These are phyloP conservation scores for Oenanthe oenanthe DNA, from an alignment of 2,113 vertebrate species.

Conservation along the genomic window DNA sequence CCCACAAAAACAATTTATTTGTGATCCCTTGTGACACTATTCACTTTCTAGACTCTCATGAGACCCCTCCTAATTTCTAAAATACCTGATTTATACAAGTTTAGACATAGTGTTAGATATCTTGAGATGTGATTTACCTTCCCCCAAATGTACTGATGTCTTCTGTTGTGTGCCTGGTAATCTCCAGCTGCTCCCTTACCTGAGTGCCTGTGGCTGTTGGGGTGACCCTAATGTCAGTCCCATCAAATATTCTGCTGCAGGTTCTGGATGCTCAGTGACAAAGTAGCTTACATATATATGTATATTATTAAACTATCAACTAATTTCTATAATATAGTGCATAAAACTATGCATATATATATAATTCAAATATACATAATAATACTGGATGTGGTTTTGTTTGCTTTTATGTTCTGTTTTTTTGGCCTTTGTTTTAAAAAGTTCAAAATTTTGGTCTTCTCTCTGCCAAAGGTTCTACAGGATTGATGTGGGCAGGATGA, in stretches of 20 bases:
- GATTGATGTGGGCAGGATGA: not conserved
- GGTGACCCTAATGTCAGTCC: not conserved
- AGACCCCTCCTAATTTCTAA: not conserved
- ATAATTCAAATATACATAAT: not conserved
- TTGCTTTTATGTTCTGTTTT: not conserved
- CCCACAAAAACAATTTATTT: not conserved
- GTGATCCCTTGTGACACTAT: not conserved
- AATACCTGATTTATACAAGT: not conserved
- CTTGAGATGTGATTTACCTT: not conserved
- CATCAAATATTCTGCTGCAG: not conserved
- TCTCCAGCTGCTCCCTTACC: not conserved
- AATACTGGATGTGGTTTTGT: not conserved
- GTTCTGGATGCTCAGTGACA: not conserved
- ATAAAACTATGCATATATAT: not conserved
- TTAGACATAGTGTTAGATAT: not conserved
- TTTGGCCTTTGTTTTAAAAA: not conserved
- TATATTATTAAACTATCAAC: not conserved
- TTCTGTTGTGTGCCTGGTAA: not conserved
- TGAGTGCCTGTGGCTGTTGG: rapidly evolving
- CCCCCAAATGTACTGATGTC: not conserved
- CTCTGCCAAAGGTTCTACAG: not conserved
- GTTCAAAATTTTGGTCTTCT: not conserved
- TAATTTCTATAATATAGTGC: not conserved
- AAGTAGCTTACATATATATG: rapidly evolving
- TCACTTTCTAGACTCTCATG: not conserved